These are phyloP conservation scores for Seladonia tumulorum DNA, from an alignment of 2,888 invertebrate genomes.

Conservation along the genomic window DNA sequence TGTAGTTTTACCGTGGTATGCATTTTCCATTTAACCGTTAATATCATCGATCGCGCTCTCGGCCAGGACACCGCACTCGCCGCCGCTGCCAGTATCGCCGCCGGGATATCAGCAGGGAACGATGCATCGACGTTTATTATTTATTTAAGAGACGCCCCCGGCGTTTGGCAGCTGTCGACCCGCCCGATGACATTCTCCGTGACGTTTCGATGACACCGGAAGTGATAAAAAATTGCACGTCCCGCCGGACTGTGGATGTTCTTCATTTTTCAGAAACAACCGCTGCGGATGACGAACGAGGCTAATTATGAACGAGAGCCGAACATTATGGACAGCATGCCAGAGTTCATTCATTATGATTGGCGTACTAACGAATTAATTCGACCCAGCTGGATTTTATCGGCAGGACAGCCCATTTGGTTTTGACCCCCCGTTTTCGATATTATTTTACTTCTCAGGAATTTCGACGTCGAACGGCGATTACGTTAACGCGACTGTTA, in stretches of 20 bases:
- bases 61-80: conserved; percentile 33
- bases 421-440: background rate
- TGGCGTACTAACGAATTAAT: background rate
- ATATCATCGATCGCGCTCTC: conserved; percentile 61
- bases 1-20: conserved; percentile 42
- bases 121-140: conserved; percentile 59
- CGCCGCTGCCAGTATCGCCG: conserved; percentile 32
- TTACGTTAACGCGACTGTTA: background rate
- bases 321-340: background rate
- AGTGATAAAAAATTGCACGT: conserved; percentile 11
- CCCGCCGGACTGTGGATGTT: background rate
- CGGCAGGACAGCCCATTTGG: background rate
- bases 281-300: background rate
- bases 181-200: conserved; percentile 15
- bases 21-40: conserved; percentile 65
- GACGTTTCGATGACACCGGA: background rate
- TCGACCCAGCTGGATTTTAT: background rate
- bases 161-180: conserved; percentile 29
- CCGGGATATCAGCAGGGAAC: background rate
- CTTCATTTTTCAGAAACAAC: background rate
- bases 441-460: background rate
- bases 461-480: background rate
- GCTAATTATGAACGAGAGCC: background rate
- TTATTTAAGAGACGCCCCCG: conserved; percentile 62
- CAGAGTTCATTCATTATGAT: background rate